phyloP scores from a whole-genome alignment of 2,888 invertebrate genomes.

The Drosophila heteroneura region DNA sequence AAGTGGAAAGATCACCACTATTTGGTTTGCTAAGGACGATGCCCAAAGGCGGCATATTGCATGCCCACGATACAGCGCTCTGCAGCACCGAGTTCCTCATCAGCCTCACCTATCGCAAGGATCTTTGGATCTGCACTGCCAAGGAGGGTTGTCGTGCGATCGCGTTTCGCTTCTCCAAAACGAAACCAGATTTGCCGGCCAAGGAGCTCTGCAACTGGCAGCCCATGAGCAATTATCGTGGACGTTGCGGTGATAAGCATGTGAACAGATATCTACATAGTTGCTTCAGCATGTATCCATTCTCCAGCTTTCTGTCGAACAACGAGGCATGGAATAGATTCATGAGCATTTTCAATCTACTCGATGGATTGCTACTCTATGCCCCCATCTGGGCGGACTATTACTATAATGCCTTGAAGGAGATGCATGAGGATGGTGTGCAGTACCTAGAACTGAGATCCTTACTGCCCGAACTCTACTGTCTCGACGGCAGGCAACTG shows the following conservation, averaged over 20 bases:
- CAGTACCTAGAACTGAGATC: slow-evolving; percentile 90
- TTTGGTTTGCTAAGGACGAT: slow-evolving; percentile 89
- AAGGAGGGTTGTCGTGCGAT: slow-evolving; percentile 44
- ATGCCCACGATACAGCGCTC: slow-evolving; percentile 89
- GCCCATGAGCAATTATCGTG: slow-evolving; percentile 66
- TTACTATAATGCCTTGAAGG: slow-evolving; percentile 88
- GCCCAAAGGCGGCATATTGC: slow-evolving; percentile 91
- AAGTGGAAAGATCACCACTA: slow-evolving; percentile 88
- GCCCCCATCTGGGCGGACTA: slow-evolving; percentile 89
- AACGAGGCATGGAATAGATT: slow-evolving; percentile 88
- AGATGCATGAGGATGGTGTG: slow-evolving; percentile 89
- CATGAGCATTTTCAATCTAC: slow-evolving; percentile 86
- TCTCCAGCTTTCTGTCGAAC: slow-evolving; percentile 86
- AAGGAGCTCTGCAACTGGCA: slow-evolving; percentile 66
- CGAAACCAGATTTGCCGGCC: slow-evolving; percentile 40
- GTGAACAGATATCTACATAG: slow-evolving; percentile 87
- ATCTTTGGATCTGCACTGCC: slow-evolving; percentile 86
- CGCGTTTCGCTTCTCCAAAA: slow-evolving; percentile 62
- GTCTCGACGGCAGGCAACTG: slow-evolving; percentile 88
- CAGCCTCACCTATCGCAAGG: slow-evolving; percentile 88
- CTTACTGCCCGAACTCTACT: slow-evolving; percentile 88
- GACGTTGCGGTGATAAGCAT: slow-evolving; percentile 61
- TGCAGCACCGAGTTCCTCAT: slow-evolving; percentile 88
- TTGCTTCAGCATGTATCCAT: slow-evolving; percentile 87
- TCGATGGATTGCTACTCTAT: slow-evolving; percentile 87